These are phyloP conservation scores for Conomelus anceps DNA, from an alignment of 2,888 invertebrate species.

Conservation along the genomic window DNA sequence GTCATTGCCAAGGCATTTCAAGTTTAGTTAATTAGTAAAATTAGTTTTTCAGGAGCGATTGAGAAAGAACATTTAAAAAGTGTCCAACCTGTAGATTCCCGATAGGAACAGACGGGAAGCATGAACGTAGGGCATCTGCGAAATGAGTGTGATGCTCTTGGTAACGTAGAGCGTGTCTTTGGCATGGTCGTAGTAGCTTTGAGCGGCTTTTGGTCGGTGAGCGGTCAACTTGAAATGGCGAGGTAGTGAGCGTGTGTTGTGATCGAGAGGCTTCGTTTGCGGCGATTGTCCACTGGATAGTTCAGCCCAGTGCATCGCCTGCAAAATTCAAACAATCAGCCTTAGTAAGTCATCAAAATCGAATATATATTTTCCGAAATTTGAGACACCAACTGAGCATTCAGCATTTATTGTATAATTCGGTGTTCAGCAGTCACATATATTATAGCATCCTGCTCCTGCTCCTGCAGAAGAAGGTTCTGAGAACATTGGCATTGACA, in stretches of 20 bases:
- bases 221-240: constrained; percentile 81
- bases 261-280: constrained; percentile 44
- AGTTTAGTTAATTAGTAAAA: no score
- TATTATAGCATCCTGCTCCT: no score
- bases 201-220: constrained; percentile 66
- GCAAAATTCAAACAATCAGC: constrained; percentile 37
- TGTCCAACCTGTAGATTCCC: constrained; percentile 71
- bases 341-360: background rate
- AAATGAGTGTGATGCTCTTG: constrained; percentile 89
- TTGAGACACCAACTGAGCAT: no score
- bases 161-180: constrained; percentile 93
- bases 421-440: no score
- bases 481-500: no score
- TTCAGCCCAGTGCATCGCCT: constrained; percentile 87
- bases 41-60: no score
- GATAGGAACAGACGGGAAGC: constrained; percentile 79
- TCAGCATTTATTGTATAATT: no score
- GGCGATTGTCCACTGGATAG: constrained; percentile 68
- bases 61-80: no score
- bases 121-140: constrained; percentile 83
- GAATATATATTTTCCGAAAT: no score
- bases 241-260: constrained; percentile 77
- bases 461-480: no score
- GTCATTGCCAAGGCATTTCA: no score
- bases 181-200: constrained; percentile 84